phyloP scores from a whole-genome alignment of 1,140 invertebrate genomes.

The Drosophila rhopaloa region DNA sequence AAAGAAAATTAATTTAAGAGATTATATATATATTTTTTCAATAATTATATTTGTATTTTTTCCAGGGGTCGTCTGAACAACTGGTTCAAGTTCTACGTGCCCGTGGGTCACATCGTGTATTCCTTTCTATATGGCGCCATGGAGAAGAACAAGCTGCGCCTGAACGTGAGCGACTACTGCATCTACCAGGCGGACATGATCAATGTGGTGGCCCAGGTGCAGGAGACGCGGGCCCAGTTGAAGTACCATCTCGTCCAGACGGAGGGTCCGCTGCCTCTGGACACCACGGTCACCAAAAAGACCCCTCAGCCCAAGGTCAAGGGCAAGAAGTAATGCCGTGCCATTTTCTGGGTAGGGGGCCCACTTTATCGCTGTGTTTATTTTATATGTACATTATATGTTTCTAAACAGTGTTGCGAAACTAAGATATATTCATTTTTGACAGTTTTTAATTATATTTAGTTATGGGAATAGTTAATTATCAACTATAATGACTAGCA shows the following conservation, averaged over 20 bases:
- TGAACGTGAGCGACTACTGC: constrained; percentile 71
- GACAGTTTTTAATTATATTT: no score
- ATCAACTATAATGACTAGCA: no score
- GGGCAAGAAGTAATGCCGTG: neutral
- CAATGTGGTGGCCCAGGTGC: constrained; percentile 52
- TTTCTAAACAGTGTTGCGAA: neutral
- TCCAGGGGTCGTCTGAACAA: constrained; percentile 48
- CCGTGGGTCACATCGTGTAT: constrained; percentile 70
- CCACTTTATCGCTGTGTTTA: neutral
- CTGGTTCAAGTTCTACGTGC: constrained; percentile 76
- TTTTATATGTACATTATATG: neutral
- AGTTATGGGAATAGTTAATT: no score
- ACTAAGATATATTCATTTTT: no score
- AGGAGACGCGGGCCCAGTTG: constrained; percentile 47
- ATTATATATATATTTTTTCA: no score
- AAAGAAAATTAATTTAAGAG: no score
- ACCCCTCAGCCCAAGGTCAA: neutral
- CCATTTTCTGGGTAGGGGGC: neutral
- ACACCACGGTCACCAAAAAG: neutral
- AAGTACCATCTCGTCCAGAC: constrained; percentile 23
- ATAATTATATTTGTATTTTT: neutral
- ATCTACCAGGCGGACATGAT: constrained; percentile 67
- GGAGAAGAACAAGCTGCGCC: constrained; percentile 72
- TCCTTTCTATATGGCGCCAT: constrained; percentile 71
- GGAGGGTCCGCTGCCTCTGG: constrained; percentile 1